Evolutionary conservation across 2,888 invertebrate species (phyloP).

Genomic region (Macrophya alboannulata): DNA sequence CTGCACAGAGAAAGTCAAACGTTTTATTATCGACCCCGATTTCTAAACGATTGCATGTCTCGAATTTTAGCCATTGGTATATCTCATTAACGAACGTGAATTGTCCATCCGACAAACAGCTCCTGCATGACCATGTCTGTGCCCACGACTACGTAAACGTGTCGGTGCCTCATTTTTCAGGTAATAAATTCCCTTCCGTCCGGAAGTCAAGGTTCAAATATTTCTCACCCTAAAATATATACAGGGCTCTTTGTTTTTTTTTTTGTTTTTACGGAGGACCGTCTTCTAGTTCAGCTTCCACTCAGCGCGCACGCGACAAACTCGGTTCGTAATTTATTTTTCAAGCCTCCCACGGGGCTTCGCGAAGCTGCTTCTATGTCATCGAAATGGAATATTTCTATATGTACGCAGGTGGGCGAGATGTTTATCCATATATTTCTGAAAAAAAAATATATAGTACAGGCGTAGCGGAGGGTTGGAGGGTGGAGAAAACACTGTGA

Average conservation of each 20-base stretch:
- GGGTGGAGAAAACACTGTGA: constrained; percentile 20
- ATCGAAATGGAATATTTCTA: constrained; percentile 1
- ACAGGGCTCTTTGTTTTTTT: neutral
- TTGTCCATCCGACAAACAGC: constrained; percentile 1
- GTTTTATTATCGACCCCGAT: constrained; percentile 12
- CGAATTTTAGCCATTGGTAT: neutral
- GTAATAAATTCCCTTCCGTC: constrained; percentile 6
- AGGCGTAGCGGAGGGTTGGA: neutral
- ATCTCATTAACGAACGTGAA: neutral
- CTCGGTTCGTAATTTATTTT: constrained; percentile 39
- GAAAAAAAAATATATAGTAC: neutral
- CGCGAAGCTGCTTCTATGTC: neutral
- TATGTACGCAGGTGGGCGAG: constrained; percentile 36
- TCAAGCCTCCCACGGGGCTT: constrained; percentile 38
- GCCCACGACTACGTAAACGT: neutral
- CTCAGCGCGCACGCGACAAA: neutral
- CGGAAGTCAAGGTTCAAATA: neutral
- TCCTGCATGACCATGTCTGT: neutral
- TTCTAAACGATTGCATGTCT: neutral
- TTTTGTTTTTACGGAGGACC: neutral
- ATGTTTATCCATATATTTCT: constrained; percentile 8
- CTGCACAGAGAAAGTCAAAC: neutral
- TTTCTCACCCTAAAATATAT: neutral
- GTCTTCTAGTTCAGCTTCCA: constrained; percentile 6
- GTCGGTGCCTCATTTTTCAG: neutral